phyloP scores from a whole-genome alignment of 2,113 vertebrate species.

The Sylvietta virens region DNA sequence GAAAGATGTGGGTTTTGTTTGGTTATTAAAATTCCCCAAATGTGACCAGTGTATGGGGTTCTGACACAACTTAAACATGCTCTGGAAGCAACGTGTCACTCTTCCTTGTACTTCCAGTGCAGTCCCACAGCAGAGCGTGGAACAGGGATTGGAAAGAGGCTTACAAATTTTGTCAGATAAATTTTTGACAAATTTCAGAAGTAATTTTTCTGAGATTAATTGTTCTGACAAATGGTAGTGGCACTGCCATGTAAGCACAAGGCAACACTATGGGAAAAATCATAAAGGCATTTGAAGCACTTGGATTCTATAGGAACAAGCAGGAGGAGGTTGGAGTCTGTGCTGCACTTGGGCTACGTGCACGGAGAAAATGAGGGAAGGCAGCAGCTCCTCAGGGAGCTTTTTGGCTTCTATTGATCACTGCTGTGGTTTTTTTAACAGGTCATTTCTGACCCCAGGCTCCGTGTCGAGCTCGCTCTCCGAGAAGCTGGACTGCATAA shows the following conservation, averaged over 20 bases:
- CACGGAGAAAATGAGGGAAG: not conserved
- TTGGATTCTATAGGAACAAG: not conserved
- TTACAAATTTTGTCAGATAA: not conserved
- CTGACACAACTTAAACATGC: not conserved
- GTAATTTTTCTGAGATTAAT: not conserved
- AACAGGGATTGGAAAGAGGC: not conserved
- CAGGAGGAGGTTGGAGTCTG: not conserved
- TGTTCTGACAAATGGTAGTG: not conserved
- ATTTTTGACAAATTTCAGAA: not conserved
- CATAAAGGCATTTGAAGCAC: not conserved
- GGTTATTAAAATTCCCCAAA: not conserved
- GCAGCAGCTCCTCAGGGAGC: not conserved
- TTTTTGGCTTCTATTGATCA: not conserved
- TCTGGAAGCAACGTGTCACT: fast-evolving
- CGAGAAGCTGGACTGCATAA: slow-evolving; percentile 86
- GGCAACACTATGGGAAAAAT: not conserved
- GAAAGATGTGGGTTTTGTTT: not conserved
- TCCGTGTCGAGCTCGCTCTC: slow-evolving; percentile 86
- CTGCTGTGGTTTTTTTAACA: slow-evolving; percentile 67
- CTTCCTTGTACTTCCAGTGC: not conserved
- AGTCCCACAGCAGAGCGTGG: not conserved
- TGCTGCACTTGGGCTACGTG: not conserved
- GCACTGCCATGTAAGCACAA: not conserved
- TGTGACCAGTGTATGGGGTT: not conserved
- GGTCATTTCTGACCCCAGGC: slow-evolving; percentile 88